These are phyloP conservation scores for Umimayanthus kanabou DNA, from an alignment of 92 coral and sea anemone genomes.

Conservation along the genomic window DNA sequence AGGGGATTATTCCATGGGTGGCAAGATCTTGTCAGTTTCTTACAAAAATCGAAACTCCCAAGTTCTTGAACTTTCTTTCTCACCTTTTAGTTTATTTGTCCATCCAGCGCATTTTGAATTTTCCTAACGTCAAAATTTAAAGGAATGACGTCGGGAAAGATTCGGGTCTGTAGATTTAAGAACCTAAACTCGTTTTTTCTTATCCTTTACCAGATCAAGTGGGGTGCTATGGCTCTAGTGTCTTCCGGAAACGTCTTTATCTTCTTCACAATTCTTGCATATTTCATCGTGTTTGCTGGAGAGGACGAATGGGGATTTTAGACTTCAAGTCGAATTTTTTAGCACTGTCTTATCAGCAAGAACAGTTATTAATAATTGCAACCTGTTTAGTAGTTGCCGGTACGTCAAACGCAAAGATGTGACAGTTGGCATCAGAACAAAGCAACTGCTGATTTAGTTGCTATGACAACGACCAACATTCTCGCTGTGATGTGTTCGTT, in stretches of 20 bases:
- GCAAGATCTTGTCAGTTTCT: no score
- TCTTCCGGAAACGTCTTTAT: constrained; percentile 91
- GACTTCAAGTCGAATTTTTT: not conserved
- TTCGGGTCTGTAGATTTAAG: no score
- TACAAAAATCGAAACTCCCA: no score
- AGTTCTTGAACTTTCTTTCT: no score
- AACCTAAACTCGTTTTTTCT: not conserved
- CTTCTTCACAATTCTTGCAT: constrained; percentile 85
- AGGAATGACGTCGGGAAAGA: no score
- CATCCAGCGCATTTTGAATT: no score
- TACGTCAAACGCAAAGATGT: not conserved
- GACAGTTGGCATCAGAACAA: not conserved
- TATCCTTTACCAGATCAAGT: constrained; percentile 67
- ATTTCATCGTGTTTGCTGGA: constrained; percentile 78
- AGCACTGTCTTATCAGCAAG: not conserved
- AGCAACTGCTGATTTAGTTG: no score
- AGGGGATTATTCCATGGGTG: no score
- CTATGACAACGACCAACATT: no score
- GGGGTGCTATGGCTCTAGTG: constrained; percentile 91
- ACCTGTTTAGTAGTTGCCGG: not conserved
- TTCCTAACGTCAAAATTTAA: no score
- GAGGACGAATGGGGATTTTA: constrained; percentile 98
- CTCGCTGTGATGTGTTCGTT: no score
- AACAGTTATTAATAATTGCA: not conserved
- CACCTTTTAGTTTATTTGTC: no score